Base-by-base conservation (phyloP, 1,140 invertebrate genomes). In the Ceratina calcarata region DNA sequence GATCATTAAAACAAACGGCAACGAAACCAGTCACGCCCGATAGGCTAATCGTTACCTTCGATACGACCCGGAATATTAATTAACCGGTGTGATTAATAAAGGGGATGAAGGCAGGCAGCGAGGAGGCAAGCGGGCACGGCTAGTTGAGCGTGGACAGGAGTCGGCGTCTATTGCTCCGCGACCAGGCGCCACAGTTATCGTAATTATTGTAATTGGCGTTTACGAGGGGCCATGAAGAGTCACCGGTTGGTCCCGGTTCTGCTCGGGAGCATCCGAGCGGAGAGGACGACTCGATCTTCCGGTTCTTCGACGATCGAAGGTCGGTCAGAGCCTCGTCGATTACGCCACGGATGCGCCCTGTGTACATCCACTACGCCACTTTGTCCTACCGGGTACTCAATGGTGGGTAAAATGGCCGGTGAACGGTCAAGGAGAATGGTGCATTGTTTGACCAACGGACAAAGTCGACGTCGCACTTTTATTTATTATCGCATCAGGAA, bases 171-270 rank as follows among this genome's bases (percentile, higher is more conserved):
- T 65, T 66, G 80, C 81, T 55, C 71, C 57, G 65, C 78, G 78
- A 61, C 71, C 68, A 87, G 85, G 82, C 85, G 85, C 82, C 86
- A 89, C 87, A 88, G 89, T 90, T 90, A 87, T 88, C 88, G 89
- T 89, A 90, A 90, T 90, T 90, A 90, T 89, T 82, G 87, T 90
- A 90, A 90, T 90, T 89, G 88, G 87, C 82, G 67, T 85, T 87
- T 87, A 84, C 77, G 67, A 83, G 82, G 81, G 80, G 16, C 82
- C 71, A 83, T 80, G 82, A 82, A 89, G 82, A 89, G 83, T 88
- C 81, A 65, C 78, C 77, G 32, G 83, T 79, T 82, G 78, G 69
- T 75, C 77, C 37, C 62, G 75, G 73, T 85, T 79, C 82, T 78
- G 37, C 76, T n/a, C 67, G 82, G 68, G 86, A 82, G 85, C 87